Evolutionary conservation across 2,888 invertebrate genomes (phyloP).

Genomic region (Tenodera sinensis): DNA sequence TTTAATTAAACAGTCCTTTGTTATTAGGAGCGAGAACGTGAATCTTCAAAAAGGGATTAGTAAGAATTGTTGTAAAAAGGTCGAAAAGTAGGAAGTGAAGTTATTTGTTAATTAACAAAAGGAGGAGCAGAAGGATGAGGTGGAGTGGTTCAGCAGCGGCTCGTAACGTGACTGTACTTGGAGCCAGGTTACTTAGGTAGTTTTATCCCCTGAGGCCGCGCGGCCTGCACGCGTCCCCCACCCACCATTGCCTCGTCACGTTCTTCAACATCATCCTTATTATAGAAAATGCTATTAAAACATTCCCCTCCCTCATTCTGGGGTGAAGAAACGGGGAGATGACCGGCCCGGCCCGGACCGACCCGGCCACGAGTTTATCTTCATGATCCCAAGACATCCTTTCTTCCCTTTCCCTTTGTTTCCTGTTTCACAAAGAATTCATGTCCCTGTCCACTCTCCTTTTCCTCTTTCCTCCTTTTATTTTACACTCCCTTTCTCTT

Average conservation of each 20-base stretch:
- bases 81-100: neutral
- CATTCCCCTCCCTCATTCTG: neutral
- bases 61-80: neutral
- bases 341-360: too few species aligned
- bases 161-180: neutral
- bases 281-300: conserved; percentile 10
- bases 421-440: neutral
- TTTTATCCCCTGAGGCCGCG: conserved; percentile 2
- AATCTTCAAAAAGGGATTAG: too few species aligned
- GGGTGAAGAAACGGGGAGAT: neutral
- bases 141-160: neutral
- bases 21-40: too few species aligned
- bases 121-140: too few species aligned
- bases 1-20: too few species aligned
- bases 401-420: neutral
- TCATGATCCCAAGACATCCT: neutral
- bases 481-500: too few species aligned
- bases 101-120: neutral
- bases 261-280: conserved; percentile 10
- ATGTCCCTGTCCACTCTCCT: neutral
- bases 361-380: neutral
- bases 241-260: neutral
- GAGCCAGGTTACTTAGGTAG: neutral
- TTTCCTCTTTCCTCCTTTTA: too few species aligned
- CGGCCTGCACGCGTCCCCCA: conserved; percentile 10